A percentile compares a stretch with the other conserved stretches of the same genome.
Evolutionary conservation across 2,888 invertebrate genomes (phyloP).

Genomic region (Tetranychus truncatus): DNA sequence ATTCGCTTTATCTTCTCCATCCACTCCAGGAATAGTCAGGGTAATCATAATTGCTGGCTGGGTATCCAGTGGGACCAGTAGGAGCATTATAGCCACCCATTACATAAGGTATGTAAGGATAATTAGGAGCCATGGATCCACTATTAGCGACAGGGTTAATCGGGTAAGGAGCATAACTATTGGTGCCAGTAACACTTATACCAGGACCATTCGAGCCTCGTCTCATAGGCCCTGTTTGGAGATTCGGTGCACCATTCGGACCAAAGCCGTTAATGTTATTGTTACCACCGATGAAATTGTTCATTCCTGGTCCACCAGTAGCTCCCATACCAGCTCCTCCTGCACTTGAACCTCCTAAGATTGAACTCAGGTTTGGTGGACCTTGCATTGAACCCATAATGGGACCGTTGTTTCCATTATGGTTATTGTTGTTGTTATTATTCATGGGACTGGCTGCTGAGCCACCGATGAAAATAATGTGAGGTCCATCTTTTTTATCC

Average conservation of each 20-base stretch:
- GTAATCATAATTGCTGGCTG: not conserved
- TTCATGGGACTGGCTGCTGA: not conserved
- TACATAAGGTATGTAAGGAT: not conserved
- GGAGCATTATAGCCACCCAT: not conserved
- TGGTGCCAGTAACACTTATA: not conserved
- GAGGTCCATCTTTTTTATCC: not conserved
- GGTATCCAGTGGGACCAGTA: not conserved
- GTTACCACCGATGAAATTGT: not conserved
- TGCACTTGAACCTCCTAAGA: not conserved
- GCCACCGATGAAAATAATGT: not conserved
- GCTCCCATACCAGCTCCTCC: not conserved
- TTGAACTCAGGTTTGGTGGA: not conserved
- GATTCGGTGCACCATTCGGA: not conserved
- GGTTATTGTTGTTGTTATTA: not conserved
- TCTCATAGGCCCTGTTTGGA: not conserved
- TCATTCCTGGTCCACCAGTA: not conserved
- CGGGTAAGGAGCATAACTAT: not conserved
- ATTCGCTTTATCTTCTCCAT: not conserved
- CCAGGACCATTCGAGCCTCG: not conserved
- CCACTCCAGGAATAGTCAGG: not conserved
- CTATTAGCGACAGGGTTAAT: not conserved
- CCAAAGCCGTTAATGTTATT: not conserved
- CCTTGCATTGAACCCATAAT: not conserved
- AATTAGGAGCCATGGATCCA: not conserved
- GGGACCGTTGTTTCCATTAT: not conserved